Percentiles rank a stretch among this genome's conserved stretches.
phyloP scores from a whole-genome alignment of 2,888 invertebrate species.

The Merodon equestris region DNA sequence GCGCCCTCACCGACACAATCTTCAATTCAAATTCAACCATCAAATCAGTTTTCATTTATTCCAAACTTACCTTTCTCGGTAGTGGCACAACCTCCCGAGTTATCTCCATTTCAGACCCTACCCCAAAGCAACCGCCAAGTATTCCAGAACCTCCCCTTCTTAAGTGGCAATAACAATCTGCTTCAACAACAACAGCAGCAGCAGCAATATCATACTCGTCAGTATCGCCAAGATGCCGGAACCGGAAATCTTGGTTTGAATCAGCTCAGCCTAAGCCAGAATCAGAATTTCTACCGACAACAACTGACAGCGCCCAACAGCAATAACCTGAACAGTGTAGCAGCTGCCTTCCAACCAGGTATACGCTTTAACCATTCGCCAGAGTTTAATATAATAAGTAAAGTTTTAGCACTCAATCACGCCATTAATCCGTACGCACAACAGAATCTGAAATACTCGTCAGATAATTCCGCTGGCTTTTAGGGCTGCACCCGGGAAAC shows the following conservation, averaged over 20 bases:
- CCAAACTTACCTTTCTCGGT: conserved; percentile 71
- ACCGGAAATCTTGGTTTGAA: conserved; percentile 85
- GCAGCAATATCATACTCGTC: conserved; percentile 76
- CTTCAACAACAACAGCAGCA: conserved; percentile 72
- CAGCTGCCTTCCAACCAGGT: conserved; percentile 82
- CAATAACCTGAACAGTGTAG: conserved; percentile 77
- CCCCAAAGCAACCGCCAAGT: conserved; percentile 73
- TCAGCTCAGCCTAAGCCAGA: conserved; percentile 74
- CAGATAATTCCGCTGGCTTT: conserved; percentile 70
- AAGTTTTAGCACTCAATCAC: conserved; percentile 89
- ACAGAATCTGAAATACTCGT: conserved; percentile 75
- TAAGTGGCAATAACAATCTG: conserved; percentile 62
- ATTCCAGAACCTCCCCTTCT: conserved; percentile 71
- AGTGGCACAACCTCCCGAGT: conserved; percentile 70
- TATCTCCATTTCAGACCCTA: conserved; percentile 72
- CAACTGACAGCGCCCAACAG: conserved; percentile 75
- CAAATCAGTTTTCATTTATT: conserved; percentile 75
- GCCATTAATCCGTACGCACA: conserved; percentile 80
- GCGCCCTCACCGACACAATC: conserved; percentile 30
- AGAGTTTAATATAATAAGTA: conserved; percentile 89
- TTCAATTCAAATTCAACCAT: conserved; percentile 74
- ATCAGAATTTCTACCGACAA: conserved; percentile 77
- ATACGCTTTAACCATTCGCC: conserved; percentile 80
- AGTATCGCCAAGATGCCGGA: conserved; percentile 81
- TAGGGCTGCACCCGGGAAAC: conserved; percentile 69